phyloP scores from a whole-genome alignment of 2,797 vertebrate genomes.

The Sebastes steindachneri region DNA sequence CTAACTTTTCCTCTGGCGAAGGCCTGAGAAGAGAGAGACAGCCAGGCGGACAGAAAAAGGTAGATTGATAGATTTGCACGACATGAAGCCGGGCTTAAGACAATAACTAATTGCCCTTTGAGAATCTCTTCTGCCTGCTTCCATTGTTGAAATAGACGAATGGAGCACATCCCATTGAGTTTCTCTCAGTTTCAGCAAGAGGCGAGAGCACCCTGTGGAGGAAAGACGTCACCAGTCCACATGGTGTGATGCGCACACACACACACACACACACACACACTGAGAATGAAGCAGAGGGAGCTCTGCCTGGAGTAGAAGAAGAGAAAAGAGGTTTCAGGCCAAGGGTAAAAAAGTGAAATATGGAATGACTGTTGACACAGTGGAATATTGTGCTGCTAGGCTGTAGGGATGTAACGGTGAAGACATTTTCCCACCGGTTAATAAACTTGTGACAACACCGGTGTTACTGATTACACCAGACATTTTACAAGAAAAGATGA shows the following conservation, averaged over 20 bases:
- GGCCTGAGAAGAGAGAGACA: not conserved
- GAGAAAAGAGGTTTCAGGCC: slow-evolving; percentile 6
- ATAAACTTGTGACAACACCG: too few species aligned
- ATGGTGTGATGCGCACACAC: not conserved
- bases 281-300: not conserved
- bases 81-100: not conserved
- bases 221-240: slow-evolving; percentile 18
- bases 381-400: not conserved
- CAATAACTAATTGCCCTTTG: not conserved
- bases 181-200: slow-evolving; percentile 19
- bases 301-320: not conserved
- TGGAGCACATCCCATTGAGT: slow-evolving; percentile 4
- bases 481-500: too few species aligned
- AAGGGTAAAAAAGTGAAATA: not conserved
- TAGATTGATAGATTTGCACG: slow-evolving; percentile 1
- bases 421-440: too few species aligned
- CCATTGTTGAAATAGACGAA: not conserved
- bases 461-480: too few species aligned
- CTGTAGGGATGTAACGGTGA: too few species aligned
- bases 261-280: not conserved
- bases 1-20: slow-evolving; percentile 45
- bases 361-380: not conserved
- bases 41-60: not conserved
- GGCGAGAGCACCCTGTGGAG: slow-evolving; percentile 6
- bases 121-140: slow-evolving; percentile 9